Base-by-base conservation (phyloP, 1,140 invertebrate species). In the Gonatopus flavifemur region DNA sequence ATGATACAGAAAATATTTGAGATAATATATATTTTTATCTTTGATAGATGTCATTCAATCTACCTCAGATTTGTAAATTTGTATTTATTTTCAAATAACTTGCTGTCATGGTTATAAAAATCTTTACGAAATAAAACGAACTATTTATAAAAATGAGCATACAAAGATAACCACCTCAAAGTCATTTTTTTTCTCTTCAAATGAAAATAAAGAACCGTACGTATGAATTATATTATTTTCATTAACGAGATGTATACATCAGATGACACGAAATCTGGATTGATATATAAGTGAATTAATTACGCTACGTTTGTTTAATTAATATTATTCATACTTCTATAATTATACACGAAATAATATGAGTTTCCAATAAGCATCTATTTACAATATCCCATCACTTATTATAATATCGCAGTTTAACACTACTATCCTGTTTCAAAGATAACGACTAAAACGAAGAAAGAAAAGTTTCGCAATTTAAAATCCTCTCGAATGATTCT, bases 331-430 rank as follows among this genome's bases (percentile, higher is more conserved):
- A 45, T 59, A 57, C 38, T 52, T 59, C 20, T 42, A 41, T 45
- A 47, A 38, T 46, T 50, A 25, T 56, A 18, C 41, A 40, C 56
- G 49, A 39, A 47, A 50, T 41, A 40, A 60, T 21, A 45, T 59
- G 39, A 45, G 39, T 50, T 44, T n/a, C n/a, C n/a, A 32, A 36
- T 45, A 55, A 65, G 55, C 56, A 64, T 46, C 55, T 66, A 66
- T 66, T 55, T 66, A 66, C 62, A 66, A 40, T 52, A 33, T 43
- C 43, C 43, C 51, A 43, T 62, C 47, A 48, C 49, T 36, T n/a
- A 35, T 52, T 42, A 50, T 19, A 46, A 9, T 33, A 33, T 9
- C 30, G 41, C 48, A 41, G 33, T 57, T 38, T 15, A 48, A 9
- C 13, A 43, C 32, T 13, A 12, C 44, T 18, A 55, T 25, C 38